phyloP scores from a whole-genome alignment of 2,797 vertebrate genomes.

The Phrynocephalus vlangalii region DNA sequence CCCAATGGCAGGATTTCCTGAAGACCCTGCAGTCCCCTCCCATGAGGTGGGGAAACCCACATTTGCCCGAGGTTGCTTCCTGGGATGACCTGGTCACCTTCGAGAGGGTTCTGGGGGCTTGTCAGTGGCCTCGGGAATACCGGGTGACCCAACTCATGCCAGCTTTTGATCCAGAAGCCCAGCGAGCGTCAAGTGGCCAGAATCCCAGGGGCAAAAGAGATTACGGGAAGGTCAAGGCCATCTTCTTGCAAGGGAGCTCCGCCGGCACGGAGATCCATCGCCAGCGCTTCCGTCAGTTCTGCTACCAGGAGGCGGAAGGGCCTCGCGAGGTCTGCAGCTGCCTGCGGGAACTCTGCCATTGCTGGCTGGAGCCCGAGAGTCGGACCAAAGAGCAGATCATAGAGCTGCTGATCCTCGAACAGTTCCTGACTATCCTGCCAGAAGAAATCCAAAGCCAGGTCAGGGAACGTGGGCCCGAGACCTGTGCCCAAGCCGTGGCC shows the following conservation, averaged over 20 bases:
- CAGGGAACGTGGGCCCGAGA: conserved; percentile 54
- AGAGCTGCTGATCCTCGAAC: conserved; percentile 71
- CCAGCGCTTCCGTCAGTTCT: conserved; percentile 63
- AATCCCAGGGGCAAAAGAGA: conserved; percentile 6
- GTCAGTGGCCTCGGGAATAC: conserved; percentile 13
- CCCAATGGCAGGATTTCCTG: conserved; percentile 36
- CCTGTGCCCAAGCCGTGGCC: conserved; percentile 60
- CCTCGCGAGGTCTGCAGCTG: conserved; percentile 57
- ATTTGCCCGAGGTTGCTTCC: conserved; percentile 15
- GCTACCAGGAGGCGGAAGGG: conserved; percentile 57
- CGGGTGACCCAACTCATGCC: conserved; percentile 8
- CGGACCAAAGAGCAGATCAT: conserved; percentile 70
- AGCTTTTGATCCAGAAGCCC: neutral
- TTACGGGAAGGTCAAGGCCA: conserved; percentile 22
- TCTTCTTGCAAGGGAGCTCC: conserved; percentile 21
- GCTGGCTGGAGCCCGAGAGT: conserved; percentile 63
- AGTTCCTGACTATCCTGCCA: conserved; percentile 66
- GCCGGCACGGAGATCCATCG: conserved; percentile 25
- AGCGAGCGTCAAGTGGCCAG: neutral
- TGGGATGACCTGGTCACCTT: conserved; percentile 35
- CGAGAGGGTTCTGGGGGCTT: conserved; percentile 24
- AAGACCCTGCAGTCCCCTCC: conserved; percentile 16
- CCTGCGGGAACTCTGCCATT: conserved; percentile 59
- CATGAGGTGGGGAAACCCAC: conserved; percentile 14
- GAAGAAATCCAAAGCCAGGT: conserved; percentile 70